Evolutionary conservation across 2,797 vertebrate species (phyloP).

Genomic region (Lophius americanus): DNA sequence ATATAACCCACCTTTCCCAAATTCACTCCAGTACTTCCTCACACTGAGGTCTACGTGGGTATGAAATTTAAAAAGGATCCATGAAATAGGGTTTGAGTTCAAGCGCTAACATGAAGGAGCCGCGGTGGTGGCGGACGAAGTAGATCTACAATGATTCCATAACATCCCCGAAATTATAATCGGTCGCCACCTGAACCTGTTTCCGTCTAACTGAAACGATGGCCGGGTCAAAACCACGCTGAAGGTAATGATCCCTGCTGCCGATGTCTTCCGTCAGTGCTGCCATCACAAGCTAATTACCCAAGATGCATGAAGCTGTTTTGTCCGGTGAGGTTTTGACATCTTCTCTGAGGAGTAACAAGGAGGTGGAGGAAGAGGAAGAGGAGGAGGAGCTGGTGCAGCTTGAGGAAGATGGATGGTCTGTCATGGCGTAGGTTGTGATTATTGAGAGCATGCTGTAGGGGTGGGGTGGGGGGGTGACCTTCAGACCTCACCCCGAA

Average conservation of each 20-base stretch:
- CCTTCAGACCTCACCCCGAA: constrained; percentile 50
- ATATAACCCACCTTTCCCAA: too few species aligned
- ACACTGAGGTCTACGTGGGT: too few species aligned
- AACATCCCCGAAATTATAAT: background rate
- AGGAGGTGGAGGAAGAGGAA: constrained; percentile 9
- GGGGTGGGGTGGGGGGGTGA: constrained; percentile 22
- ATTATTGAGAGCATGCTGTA: constrained; percentile 49
- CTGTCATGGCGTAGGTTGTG: constrained; percentile 47
- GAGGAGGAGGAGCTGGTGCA: background rate
- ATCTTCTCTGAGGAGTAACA: constrained; percentile 16
- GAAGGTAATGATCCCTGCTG: constrained; percentile 3
- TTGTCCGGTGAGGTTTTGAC: constrained; percentile 15
- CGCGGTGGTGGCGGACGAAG: too few species aligned
- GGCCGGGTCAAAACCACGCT: background rate
- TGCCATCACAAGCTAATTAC: constrained; percentile 19
- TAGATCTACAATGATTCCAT: too few species aligned
- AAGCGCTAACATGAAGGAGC: too few species aligned
- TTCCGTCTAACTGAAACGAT: background rate
- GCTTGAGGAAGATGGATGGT: constrained; percentile 41
- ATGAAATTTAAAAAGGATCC: too few species aligned
- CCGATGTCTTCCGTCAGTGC: constrained; percentile 5
- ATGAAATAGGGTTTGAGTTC: too few species aligned
- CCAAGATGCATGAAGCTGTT: constrained; percentile 15
- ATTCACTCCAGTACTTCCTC: too few species aligned
- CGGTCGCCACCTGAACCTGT: background rate